phyloP scores from a whole-genome alignment of 2,888 invertebrate genomes.

The Andrena haemorrhoa region DNA sequence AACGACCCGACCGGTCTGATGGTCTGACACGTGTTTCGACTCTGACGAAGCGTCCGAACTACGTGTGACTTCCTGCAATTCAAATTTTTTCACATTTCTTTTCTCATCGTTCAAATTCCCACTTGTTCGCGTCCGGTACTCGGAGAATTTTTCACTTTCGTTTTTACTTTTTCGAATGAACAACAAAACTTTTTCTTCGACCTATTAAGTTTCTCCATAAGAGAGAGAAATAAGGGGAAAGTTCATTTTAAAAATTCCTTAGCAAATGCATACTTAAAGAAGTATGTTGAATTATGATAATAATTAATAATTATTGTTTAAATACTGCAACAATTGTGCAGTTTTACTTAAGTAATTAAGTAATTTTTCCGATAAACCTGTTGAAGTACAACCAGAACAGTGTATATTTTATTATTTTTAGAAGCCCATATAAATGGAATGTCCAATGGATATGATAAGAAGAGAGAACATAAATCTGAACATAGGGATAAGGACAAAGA shows the following conservation, averaged over 20 bases:
- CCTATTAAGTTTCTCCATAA: background rate
- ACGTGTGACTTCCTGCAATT: slow-evolving; percentile 37
- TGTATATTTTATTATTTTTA: slow-evolving; percentile 48
- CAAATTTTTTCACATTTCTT: slow-evolving; percentile 41
- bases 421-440: slow-evolving; percentile 91
- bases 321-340: background rate
- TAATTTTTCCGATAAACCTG: background rate
- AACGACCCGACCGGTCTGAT: slow-evolving; percentile 68
- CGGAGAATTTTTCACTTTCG: background rate
- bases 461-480: slow-evolving; percentile 87
- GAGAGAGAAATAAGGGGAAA: background rate
- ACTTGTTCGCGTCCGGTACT: slow-evolving; percentile 31
- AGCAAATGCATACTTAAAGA: background rate
- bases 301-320: background rate
- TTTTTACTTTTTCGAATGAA: background rate
- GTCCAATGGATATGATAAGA: slow-evolving; percentile 90
- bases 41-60: slow-evolving; percentile 45
- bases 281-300: slow-evolving; percentile 2
- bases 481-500: slow-evolving; percentile 86
- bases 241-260: slow-evolving; percentile 11
- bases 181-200: background rate
- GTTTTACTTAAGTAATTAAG: background rate
- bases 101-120: slow-evolving; percentile 31
- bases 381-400: background rate
- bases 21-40: slow-evolving; percentile 68